These are phyloP conservation scores for Zaprionus camerounensis DNA, from an alignment of 1,140 invertebrate genomes.

Conservation along the genomic window DNA sequence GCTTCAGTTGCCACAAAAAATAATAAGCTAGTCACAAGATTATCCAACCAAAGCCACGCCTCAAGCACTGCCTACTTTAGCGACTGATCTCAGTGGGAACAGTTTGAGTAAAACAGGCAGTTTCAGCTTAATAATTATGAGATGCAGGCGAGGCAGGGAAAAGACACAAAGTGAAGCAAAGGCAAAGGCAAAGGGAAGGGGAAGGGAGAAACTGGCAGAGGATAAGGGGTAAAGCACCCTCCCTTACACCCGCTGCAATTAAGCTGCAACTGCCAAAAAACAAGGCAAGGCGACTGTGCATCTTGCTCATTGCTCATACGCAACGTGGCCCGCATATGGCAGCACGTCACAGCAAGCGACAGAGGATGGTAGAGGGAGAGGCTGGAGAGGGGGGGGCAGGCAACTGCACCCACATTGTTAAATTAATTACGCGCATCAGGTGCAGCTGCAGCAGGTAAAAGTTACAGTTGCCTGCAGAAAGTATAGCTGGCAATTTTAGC, in stretches of 20 bases:
- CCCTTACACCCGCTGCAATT: conserved; percentile 54
- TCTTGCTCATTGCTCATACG: conserved; percentile 43
- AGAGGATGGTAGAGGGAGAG: background rate
- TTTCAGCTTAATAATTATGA: background rate
- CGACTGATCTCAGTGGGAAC: background rate
- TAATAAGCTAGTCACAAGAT: conserved; percentile 37
- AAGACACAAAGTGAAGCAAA: background rate
- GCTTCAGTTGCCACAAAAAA: background rate
- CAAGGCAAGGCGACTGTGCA: background rate
- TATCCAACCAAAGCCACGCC: background rate
- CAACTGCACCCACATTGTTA: conserved; percentile 59
- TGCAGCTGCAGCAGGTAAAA: conserved; percentile 28
- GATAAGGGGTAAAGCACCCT: too few relatives aligned
- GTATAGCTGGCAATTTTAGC: conserved; percentile 23
- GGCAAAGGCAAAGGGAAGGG: background rate
- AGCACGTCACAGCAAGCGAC: background rate
- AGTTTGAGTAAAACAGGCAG: background rate
- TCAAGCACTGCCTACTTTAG: background rate
- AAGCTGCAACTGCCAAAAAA: conserved; percentile 52
- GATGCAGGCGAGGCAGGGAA: background rate
- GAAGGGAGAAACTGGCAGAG: too few relatives aligned
- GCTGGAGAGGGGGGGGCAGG: background rate
- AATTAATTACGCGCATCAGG: conserved; percentile 74
- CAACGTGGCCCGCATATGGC: conserved; percentile 36
- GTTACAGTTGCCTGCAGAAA: conserved; percentile 14